These are phyloP conservation scores for Chauna torquata DNA, from an alignment of 2,113 vertebrate species.

Conservation along the genomic window DNA sequence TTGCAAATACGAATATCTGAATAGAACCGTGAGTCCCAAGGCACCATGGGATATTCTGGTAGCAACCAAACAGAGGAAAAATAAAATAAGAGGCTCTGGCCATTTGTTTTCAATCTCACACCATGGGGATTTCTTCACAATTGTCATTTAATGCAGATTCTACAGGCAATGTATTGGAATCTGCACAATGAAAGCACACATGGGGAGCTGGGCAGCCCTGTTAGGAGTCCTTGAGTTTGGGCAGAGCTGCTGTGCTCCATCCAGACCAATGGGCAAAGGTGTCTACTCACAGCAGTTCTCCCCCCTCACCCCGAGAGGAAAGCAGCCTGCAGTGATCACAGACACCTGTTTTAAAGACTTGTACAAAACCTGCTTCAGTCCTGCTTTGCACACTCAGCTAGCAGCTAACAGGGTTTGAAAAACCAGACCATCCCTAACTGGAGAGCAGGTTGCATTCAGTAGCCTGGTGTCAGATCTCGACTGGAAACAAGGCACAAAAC, in stretches of 20 bases:
- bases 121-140: not conserved
- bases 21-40: slow-evolving; percentile 2
- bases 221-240: not conserved
- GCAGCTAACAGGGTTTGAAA: not conserved
- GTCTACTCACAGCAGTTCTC: not conserved
- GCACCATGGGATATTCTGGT: not conserved
- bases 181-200: not conserved
- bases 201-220: not conserved
- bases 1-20: not conserved
- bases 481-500: not conserved
- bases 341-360: not conserved
- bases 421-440: not conserved
- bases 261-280: not conserved
- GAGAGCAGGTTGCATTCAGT: not conserved
- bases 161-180: not conserved
- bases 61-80: not conserved
- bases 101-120: slow-evolving; percentile 33
- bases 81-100: not conserved
- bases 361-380: not conserved
- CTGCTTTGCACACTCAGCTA: not conserved
- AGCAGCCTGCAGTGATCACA: not conserved
- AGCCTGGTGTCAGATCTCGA: not conserved
- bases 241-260: not conserved
- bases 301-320: not conserved
- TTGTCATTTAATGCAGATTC: not conserved